Evolutionary conservation across 2,888 invertebrate genomes (phyloP).

Genomic region (Dicycla oo): DNA sequence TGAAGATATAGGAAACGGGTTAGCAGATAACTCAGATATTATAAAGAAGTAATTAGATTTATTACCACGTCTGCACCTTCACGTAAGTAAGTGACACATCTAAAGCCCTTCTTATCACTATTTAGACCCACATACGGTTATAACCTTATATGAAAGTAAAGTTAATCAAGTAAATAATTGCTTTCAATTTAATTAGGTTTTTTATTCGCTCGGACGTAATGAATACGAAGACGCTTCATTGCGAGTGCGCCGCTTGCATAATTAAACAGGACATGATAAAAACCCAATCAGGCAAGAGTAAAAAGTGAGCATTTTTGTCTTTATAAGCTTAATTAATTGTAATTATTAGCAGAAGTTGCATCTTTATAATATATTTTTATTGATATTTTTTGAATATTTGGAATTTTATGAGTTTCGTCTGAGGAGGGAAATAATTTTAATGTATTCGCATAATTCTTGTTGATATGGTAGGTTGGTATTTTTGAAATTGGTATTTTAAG

Average conservation of each 20-base stretch:
- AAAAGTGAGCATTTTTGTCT: slow-evolving; percentile 30
- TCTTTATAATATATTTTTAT: slow-evolving; percentile 24
- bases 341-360: slow-evolving; percentile 15
- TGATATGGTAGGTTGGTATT: too few species aligned
- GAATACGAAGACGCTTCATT: slow-evolving; percentile 17
- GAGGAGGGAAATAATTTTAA: not conserved
- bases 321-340: slow-evolving; percentile 52
- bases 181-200: slow-evolving; percentile 57
- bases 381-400: slow-evolving; percentile 7
- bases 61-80: not conserved
- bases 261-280: slow-evolving; percentile 35
- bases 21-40: not conserved
- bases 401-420: not conserved
- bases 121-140: slow-evolving; percentile 3
- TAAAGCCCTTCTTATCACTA: not conserved
- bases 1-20: not conserved
- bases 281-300: slow-evolving; percentile 33
- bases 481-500: slow-evolving; percentile 14
- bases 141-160: slow-evolving; percentile 22
- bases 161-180: slow-evolving; percentile 45
- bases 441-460: not conserved
- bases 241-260: slow-evolving; percentile 43
- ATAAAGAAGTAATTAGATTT: not conserved
- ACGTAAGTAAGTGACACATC: not conserved
- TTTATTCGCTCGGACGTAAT: slow-evolving; percentile 26